Conservation (phyloP, 2,797 vertebrate species). For the Artibeus lituratus region DNA sequence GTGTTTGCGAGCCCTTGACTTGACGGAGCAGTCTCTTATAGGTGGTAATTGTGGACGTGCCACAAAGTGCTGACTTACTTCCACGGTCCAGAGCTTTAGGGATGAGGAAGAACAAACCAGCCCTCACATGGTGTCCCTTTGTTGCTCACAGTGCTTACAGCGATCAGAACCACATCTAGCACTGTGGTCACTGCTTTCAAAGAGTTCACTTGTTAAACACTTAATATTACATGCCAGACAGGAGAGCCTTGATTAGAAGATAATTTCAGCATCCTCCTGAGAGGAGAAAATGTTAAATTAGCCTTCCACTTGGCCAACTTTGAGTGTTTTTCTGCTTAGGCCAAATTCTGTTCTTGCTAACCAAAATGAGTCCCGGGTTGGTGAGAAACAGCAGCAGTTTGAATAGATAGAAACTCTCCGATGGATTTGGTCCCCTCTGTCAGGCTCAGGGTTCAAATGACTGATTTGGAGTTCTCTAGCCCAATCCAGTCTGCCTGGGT, state of each 20-base stretch:
- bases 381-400: background rate
- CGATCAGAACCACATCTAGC: background rate
- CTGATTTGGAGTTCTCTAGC: background rate
- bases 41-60: slow-evolving; percentile 80
- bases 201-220: slow-evolving; percentile 15
- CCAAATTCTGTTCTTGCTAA: slow-evolving; percentile 4
- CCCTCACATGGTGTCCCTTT: background rate
- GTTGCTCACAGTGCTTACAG: background rate
- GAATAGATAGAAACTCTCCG: background rate
- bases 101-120: background rate
- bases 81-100: background rate
- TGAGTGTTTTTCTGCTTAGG: background rate
- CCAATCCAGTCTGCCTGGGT: background rate
- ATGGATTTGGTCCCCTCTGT: background rate
- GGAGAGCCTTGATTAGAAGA: background rate
- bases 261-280: background rate
- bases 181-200: background rate
- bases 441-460: background rate
- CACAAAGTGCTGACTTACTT: background rate
- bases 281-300: background rate
- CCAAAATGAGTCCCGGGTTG: background rate
- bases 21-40: slow-evolving; percentile 74
- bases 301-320: background rate
- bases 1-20: slow-evolving; percentile 85
- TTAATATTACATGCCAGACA: background rate